Conservation (phyloP, 2,888 invertebrate species). For the Xanthorhoe spadicearia region DNA sequence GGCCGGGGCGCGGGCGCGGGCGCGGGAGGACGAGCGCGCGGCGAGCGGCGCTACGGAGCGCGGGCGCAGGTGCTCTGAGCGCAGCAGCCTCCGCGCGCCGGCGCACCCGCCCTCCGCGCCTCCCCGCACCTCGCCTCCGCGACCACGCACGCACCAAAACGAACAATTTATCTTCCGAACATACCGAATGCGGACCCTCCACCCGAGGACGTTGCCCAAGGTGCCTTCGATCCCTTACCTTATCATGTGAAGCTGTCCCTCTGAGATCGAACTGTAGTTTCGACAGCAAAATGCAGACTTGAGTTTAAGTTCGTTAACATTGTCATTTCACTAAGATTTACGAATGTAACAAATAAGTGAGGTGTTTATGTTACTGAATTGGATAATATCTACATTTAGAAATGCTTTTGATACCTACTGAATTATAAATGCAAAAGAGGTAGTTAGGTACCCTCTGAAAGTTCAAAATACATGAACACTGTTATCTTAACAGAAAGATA, state of each 20-base stretch:
- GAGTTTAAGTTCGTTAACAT: not conserved
- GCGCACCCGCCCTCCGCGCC: constrained; percentile 84
- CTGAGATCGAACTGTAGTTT: not conserved
- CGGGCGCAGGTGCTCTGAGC: constrained; percentile 90
- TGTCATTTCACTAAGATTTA: not conserved
- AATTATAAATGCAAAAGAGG: not conserved
- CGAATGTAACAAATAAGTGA: not conserved
- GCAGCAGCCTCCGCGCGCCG: constrained; percentile 86
- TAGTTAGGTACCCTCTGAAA: not conserved
- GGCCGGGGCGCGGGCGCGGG: constrained; percentile 61
- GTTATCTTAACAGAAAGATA: not conserved
- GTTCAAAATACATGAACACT: not conserved
- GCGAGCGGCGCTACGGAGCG: constrained; percentile 85
- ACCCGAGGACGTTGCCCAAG: constrained; percentile 74
- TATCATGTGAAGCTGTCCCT: constrained; percentile 13
- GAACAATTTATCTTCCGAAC: constrained; percentile 83
- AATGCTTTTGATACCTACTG: too few species aligned
- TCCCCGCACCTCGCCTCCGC: constrained; percentile 69
- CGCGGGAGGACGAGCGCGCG: constrained; percentile 79
- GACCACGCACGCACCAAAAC: constrained; percentile 79
- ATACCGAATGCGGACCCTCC: constrained; percentile 74
- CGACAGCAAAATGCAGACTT: not conserved
- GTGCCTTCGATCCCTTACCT: constrained; percentile 46
- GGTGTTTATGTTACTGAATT: too few species aligned
- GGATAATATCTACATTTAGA: not conserved